Evolutionary conservation across 2,797 vertebrate species (phyloP), one percentile per base, ranked within the genome.

Genomic region (Chaetodon trifasciatus): DNA sequence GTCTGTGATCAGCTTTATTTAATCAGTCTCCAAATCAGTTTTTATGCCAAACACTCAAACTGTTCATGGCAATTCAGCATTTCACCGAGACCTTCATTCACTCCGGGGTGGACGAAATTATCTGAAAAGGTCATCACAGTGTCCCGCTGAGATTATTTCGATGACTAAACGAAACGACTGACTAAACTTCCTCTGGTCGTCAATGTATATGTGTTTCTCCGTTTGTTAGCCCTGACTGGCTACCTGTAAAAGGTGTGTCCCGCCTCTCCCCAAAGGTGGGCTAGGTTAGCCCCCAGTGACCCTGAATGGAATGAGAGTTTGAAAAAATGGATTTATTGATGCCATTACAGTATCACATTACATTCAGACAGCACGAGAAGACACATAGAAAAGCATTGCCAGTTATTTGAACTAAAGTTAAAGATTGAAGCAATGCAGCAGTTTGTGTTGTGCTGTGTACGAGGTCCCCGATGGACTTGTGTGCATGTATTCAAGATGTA

Each of bases 311-410:
- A 67, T 19, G 12, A 47, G 23, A 55, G 40, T 17, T 42, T 49
- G 3, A 42, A 32, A 77, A 58, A 70, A 23, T 35, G 9, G 40
- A 71, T 71, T 61, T 19, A 50, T 57, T 19, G 60, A 32, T 49
- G 19, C 70, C 32, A 60, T 64, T 44, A 53, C 13, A 15, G 23
- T 56, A 32, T 81, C 35, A n/a, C 19, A 21, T 78, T 71, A 21
- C 61, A 60, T 16, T 70, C 24, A 64, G 35, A 32, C 17, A 37
- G 39, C 32, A 35, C 74, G 53, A 57, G 24, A 16, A 50, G 24
- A 35, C 23, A n/a, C 35, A 60, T 3, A 7, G 8, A 72, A 75
- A 23, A 57, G 10, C 67, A 16, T 1, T 60, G 53, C 55, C 70
- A 63, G 19, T 46, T 67, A 57, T 49, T 84, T 55, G 15, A 61